Base-by-base conservation (phyloP, 2,797 vertebrate genomes). In the Helarctos malayanus region DNA sequence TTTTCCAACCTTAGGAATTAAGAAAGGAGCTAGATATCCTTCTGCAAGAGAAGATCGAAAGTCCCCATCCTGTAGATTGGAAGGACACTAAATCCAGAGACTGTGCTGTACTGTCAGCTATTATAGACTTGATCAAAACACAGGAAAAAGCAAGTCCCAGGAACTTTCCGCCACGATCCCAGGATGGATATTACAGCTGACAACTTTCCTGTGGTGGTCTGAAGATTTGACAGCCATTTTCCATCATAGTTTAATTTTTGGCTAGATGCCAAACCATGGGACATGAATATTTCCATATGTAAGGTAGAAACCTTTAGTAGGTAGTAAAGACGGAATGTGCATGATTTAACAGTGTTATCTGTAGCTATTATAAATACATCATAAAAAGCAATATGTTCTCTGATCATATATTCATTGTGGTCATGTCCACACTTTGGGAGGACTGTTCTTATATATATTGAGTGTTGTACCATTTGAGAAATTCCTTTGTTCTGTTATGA, bases 91-190 rank as follows among this genome's bases (percentile, higher is more conserved):
- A 99, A 83, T 99, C 99, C 94, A 99, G 99, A 98, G 99, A 99
- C 94, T 99, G 99, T 19, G 99, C 99, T 0, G 99, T 99, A 18
- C 99, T 99, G 95, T 99, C 99, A 2, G 99, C 99, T 23, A 99
- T 99, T 95, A 99, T 99, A 95, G 99, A 99, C 98, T 98, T 99
- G 54, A 99, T 99, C 99, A 99, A 99, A 92, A 99, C 99, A 19
- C 99, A 99, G 98, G 99, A 99, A 98, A 99, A 98, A 19, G 98
- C 98, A 79, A 98, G 38, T 32, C 95, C 98, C 23, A 98, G 98
- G 82, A 98, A 98, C 97, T 98, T 98, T 23, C 98, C 98, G 0
- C 89, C 99, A 12, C 98, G 97, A 0, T 98, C 98, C 93, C 98
- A 98, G 97, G 97, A 97, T 8, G 98, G 97, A 19, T 98, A 94